Conservation (phyloP, 2,797 vertebrate species). For the Enteromius argenteus region DNA sequence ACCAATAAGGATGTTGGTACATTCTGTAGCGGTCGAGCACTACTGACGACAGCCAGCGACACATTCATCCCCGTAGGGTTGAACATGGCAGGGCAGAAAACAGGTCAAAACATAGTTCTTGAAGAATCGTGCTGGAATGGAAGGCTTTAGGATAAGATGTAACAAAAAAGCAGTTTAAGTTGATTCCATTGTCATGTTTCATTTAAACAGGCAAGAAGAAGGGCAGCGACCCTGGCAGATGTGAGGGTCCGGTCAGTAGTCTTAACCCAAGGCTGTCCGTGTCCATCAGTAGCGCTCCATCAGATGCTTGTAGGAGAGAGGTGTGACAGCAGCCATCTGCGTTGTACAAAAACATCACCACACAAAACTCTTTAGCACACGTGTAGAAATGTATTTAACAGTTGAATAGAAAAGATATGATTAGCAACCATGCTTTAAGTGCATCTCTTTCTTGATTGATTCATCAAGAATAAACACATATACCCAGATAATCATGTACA, state of each 20-base stretch:
- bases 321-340: constrained; percentile 74
- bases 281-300: constrained; percentile 67
- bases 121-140: constrained; percentile 68
- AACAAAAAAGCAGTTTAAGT: constrained; percentile 12
- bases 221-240: constrained; percentile 51
- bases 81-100: constrained; percentile 36
- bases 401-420: neutral
- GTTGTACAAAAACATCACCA: constrained; percentile 48
- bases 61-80: constrained; percentile 61
- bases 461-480: constrained; percentile 18
- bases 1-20: constrained; percentile 51
- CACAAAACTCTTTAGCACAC: neutral
- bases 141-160: constrained; percentile 12
- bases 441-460: constrained; percentile 1
- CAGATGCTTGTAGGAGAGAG: constrained; percentile 80
- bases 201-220: constrained; percentile 59
- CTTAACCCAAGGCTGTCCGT: constrained; percentile 42
- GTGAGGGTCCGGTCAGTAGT: constrained; percentile 55
- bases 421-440: neutral
- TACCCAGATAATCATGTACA: neutral
- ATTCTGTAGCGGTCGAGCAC: constrained; percentile 58
- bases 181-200: constrained; percentile 37
- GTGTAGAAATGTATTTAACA: neutral
- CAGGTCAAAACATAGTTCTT: constrained; percentile 61
- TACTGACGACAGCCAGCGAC: constrained; percentile 68